Evolutionary conservation across 2,797 vertebrate species (phyloP).

Genomic region (Megaceryle alcyon): DNA sequence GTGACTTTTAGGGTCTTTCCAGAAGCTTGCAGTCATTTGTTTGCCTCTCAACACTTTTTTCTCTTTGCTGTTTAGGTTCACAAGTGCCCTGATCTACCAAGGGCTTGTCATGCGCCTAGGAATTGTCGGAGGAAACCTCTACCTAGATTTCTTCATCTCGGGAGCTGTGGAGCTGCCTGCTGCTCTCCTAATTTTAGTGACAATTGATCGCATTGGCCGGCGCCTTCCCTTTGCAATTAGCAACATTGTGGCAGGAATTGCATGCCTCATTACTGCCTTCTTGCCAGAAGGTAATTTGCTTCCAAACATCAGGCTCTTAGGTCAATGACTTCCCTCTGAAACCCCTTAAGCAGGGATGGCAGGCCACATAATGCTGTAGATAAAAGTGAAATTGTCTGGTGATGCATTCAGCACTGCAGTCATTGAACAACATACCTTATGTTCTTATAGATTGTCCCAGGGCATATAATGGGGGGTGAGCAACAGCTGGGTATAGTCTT

Average conservation of each 20-base stretch:
- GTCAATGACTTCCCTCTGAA: background rate
- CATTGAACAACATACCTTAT: background rate
- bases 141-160: slow-evolving; percentile 91
- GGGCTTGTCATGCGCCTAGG: slow-evolving; percentile 95
- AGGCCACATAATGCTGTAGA: background rate
- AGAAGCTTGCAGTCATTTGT: background rate
- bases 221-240: slow-evolving; percentile 88
- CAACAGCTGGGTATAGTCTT: background rate
- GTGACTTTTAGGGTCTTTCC: background rate
- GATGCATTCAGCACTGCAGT: background rate
- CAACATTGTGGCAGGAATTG: slow-evolving; percentile 84
- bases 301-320: background rate
- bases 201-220: slow-evolving; percentile 90
- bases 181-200: slow-evolving; percentile 89
- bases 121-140: slow-evolving; percentile 88
- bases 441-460: background rate
- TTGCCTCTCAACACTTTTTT: background rate
- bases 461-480: background rate
- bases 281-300: slow-evolving; percentile 86
- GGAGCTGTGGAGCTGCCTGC: slow-evolving; percentile 89
- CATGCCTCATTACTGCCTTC: slow-evolving; percentile 88
- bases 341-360: background rate
- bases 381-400: background rate
- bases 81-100: slow-evolving; percentile 93
- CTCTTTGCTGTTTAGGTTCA: slow-evolving; percentile 84